Evolutionary conservation across 2,888 invertebrate genomes (phyloP).

Genomic region (Nomada fucata): DNA sequence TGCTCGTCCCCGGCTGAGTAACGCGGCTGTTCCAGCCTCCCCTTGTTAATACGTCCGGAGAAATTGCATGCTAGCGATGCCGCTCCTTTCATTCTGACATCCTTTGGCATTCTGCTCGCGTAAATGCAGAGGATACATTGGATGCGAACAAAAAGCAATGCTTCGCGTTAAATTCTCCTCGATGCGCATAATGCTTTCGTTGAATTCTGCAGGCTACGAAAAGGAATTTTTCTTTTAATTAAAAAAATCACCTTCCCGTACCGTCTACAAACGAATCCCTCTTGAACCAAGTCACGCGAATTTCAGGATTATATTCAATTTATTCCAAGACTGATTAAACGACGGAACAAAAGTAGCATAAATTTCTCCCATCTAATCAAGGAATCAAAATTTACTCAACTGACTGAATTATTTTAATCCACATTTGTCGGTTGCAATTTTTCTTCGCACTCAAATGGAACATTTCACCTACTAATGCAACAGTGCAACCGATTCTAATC

Average conservation of each 20-base stretch:
- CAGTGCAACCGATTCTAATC: background rate
- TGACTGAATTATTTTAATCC: background rate
- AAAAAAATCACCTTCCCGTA: too few relatives aligned
- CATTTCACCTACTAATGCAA: background rate
- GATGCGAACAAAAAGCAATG: constrained; percentile 5
- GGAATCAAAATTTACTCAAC: too few relatives aligned
- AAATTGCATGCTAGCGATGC: constrained; percentile 22
- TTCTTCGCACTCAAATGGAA: background rate
- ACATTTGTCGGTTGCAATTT: background rate
- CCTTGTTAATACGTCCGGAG: constrained; percentile 25
- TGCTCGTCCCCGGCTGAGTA: constrained; percentile 21
- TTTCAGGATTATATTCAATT: too few relatives aligned
- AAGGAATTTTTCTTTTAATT: too few relatives aligned
- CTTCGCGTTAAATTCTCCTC: background rate
- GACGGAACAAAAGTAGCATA: background rate
- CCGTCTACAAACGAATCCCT: too few relatives aligned
- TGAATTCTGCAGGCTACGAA: background rate
- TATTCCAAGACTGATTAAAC: background rate
- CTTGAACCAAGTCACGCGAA: too few relatives aligned
- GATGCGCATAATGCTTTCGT: background rate
- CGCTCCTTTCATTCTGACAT: constrained; percentile 16
- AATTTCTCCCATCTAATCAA: too few relatives aligned
- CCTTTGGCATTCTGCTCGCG: constrained; percentile 2
- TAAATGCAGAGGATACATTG: constrained; percentile 24
- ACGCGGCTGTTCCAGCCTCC: constrained; percentile 1